phyloP scores from a whole-genome alignment of 2,797 vertebrate genomes.

The Onychomys torridus region DNA sequence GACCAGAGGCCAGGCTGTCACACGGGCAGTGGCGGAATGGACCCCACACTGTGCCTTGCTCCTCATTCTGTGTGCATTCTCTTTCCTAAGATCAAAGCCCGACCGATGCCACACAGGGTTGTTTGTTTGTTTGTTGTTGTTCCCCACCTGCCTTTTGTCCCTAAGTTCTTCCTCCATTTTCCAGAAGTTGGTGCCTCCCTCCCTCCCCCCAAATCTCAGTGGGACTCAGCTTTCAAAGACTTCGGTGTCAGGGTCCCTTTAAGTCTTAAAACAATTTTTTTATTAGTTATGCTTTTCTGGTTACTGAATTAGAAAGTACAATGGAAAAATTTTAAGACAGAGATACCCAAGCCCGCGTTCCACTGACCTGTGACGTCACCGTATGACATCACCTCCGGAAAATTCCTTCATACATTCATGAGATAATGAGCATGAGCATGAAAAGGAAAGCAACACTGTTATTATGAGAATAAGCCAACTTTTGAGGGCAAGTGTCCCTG shows the following conservation, averaged over 20 bases:
- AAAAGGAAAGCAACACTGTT: neutral
- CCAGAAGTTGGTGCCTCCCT: neutral
- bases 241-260: neutral
- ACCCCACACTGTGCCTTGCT: neutral
- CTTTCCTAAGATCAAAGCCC: neutral
- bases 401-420: neutral
- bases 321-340: neutral
- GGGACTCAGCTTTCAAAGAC: neutral
- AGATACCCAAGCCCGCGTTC: neutral
- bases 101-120: accelerated
- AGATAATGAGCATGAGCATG: neutral
- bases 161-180: neutral
- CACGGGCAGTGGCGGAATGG: neutral
- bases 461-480: neutral
- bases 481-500: no score
- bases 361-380: neutral
- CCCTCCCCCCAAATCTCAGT: neutral
- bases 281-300: neutral
- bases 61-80: neutral
- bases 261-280: neutral
- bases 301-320: constrained; percentile 19
- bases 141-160: neutral
- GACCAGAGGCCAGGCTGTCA: neutral
- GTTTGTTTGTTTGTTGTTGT: neutral
- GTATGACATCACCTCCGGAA: neutral